These are phyloP conservation scores for Falcunculus frontatus DNA, from an alignment of 2,113 vertebrate genomes.

Conservation along the genomic window DNA sequence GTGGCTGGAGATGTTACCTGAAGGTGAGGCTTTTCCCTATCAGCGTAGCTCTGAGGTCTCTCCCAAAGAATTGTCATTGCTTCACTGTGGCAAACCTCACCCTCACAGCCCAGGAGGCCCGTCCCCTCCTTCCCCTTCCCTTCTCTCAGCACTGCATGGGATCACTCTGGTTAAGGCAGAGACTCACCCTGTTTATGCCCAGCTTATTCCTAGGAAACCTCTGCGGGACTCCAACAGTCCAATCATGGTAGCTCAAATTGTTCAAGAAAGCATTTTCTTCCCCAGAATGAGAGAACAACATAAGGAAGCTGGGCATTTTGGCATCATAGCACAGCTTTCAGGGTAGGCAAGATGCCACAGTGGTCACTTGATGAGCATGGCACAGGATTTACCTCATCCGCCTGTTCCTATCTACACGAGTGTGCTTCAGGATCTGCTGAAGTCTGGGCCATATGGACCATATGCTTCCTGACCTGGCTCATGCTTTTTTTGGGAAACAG, in stretches of 20 bases:
- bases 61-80: neutral
- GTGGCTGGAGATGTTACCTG: neutral
- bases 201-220: neutral
- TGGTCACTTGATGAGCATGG: accelerated
- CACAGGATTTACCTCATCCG: neutral
- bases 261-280: neutral
- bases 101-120: neutral
- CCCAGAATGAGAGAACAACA: neutral
- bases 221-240: too few relatives aligned
- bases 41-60: neutral
- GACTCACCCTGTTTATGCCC: neutral
- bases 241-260: neutral
- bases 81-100: neutral
- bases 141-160: neutral
- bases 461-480: neutral
- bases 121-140: neutral
- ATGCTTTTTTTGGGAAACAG: neutral
- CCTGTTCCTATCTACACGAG: neutral
- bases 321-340: accelerated
- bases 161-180: neutral
- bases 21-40: neutral
- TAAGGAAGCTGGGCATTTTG: neutral
- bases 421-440: neutral
- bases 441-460: neutral
- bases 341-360: neutral